Percentiles rank a stretch among this genome's conserved stretches.
Conservation (phyloP, 2,113 vertebrate genomes). For the Trogon surrucura region DNA sequence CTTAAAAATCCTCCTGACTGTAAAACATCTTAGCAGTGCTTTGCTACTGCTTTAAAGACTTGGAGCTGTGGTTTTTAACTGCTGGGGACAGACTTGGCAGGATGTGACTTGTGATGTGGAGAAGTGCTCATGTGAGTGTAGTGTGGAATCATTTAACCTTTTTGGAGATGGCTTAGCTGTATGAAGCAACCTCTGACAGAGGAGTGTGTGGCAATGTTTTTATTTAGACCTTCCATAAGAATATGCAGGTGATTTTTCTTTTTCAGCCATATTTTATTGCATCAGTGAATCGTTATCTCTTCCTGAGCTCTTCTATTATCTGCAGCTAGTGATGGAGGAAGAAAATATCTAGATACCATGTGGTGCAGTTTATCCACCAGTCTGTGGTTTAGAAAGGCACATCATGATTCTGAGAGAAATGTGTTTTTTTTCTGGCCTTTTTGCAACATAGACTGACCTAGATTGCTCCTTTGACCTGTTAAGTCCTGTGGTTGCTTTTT, state of each 20-base stretch:
- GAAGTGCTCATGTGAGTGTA: background rate
- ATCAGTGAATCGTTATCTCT: background rate
- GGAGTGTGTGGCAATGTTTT: background rate
- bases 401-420: background rate
- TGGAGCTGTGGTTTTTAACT: background rate
- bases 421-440: background rate
- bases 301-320: background rate
- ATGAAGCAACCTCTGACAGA: background rate
- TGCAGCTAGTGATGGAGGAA: background rate
- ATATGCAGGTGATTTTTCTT: background rate
- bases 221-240: background rate
- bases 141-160: background rate
- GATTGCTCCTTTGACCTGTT: background rate
- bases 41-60: background rate
- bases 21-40: background rate
- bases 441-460: background rate
- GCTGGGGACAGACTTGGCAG: background rate
- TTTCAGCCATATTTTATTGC: background rate
- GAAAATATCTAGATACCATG: background rate
- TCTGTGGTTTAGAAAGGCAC: background rate
- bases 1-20: background rate
- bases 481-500: background rate
- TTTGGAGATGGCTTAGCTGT: background rate
- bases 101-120: background rate
- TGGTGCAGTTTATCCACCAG: background rate